These are phyloP conservation scores for Prosopocoilus inquinatus DNA, from an alignment of 2,888 invertebrate genomes.

Conservation along the genomic window DNA sequence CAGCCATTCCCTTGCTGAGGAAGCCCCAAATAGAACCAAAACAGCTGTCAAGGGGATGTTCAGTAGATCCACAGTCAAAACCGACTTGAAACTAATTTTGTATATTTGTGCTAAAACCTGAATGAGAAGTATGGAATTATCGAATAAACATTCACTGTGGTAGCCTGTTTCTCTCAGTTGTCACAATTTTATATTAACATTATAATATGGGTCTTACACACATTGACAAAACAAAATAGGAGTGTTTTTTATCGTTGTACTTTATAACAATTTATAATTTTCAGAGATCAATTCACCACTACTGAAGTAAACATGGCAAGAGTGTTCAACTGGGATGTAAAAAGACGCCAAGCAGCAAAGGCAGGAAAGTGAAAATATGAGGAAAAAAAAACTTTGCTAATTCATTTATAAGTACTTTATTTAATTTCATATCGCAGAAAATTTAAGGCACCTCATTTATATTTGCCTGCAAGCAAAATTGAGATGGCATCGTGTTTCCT, in stretches of 20 bases:
- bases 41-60: too few relatives aligned
- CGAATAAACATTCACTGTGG: too few relatives aligned
- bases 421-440: slow-evolving; percentile 6
- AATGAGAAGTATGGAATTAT: too few relatives aligned
- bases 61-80: too few relatives aligned
- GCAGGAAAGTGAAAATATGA: slow-evolving; percentile 10
- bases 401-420: slow-evolving; percentile 4
- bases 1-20: too few relatives aligned
- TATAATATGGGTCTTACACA: neutral
- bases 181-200: slow-evolving; percentile 3
- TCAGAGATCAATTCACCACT: slow-evolving; percentile 94
- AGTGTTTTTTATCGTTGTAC: neutral
- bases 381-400: slow-evolving; percentile 5
- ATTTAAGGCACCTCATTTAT: slow-evolving; percentile 5
- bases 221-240: neutral
- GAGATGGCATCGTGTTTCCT: neutral
- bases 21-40: too few relatives aligned
- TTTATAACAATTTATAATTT: slow-evolving; percentile 34
- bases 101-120: too few relatives aligned
- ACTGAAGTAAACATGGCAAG: slow-evolving; percentile 99
- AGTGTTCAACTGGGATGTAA: slow-evolving; percentile 98
- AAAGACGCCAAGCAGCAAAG: slow-evolving; percentile 77
- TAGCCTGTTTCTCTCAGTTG: too few relatives aligned
- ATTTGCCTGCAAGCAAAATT: neutral
- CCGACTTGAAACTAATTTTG: too few relatives aligned